Evolutionary conservation across 2,113 vertebrate species (phyloP).

Genomic region (Paratilapia polleni): DNA sequence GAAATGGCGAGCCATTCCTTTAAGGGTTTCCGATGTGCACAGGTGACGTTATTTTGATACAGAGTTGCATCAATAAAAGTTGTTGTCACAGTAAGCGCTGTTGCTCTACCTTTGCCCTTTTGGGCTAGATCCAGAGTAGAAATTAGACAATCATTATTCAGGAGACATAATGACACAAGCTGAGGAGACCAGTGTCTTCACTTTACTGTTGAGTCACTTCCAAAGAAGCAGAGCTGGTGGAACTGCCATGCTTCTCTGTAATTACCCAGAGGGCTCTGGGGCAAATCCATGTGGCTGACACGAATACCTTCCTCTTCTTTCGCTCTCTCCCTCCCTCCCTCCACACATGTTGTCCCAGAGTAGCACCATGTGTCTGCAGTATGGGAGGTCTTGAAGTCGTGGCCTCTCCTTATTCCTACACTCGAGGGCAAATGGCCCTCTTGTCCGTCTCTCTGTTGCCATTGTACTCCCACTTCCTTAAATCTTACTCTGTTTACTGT

Average conservation of each 20-base stretch:
- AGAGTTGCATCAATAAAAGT: not conserved
- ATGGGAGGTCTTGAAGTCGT: conserved; percentile 73
- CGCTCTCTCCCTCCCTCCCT: conserved; percentile 19
- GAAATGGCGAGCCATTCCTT: not conserved
- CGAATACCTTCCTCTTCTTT: conserved; percentile 43
- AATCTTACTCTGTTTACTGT: conserved; percentile 15
- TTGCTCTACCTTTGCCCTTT: conserved; percentile 21
- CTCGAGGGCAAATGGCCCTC: conserved; percentile 48
- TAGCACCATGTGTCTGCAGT: conserved; percentile 66
- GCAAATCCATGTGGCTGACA: conserved; percentile 69
- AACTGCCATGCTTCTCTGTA: conserved; percentile 70
- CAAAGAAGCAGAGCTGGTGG: conserved; percentile 53
- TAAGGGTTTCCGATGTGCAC: not conserved
- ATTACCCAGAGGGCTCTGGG: conserved; percentile 73
- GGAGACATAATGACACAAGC: conserved; percentile 39
- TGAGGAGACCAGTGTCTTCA: conserved; percentile 28
- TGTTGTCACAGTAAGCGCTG: not conserved
- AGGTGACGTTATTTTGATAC: not conserved
- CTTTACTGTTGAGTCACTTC: conserved; percentile 33
- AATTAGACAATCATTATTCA: conserved; percentile 61
- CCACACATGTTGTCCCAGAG: conserved; percentile 19
- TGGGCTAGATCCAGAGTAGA: conserved; percentile 17
- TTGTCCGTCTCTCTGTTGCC: conserved; percentile 4
- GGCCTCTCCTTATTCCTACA: conserved; percentile 42
- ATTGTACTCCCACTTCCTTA: conserved; percentile 13